A percentile compares a stretch with the other conserved stretches of the same genome.
Evolutionary conservation across 2,113 vertebrate genomes (phyloP).

Genomic region (Rana temporaria): DNA sequence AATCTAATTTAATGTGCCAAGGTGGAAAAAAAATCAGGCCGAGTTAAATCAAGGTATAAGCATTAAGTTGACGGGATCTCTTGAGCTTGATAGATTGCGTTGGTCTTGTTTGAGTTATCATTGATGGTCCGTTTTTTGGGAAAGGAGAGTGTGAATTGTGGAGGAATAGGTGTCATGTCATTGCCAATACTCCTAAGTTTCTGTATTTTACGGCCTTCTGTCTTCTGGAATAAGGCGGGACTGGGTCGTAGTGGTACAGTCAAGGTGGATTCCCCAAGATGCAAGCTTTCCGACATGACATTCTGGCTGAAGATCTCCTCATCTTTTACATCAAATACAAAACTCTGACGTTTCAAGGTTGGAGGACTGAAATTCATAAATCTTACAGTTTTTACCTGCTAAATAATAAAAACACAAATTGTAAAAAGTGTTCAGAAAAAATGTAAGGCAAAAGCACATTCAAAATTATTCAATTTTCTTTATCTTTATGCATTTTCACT

Average conservation of each 20-base stretch:
- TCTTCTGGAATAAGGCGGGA: slow-evolving; percentile 76
- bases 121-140: slow-evolving; percentile 72
- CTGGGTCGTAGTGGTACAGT: slow-evolving; percentile 76
- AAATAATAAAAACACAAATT: slow-evolving; percentile 50
- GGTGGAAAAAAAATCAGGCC: slow-evolving; percentile 12
- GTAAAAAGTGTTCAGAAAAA: too few relatives aligned
- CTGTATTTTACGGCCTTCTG: slow-evolving; percentile 76
- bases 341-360: slow-evolving; percentile 72
- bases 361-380: slow-evolving; percentile 84
- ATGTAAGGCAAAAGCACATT: too few relatives aligned
- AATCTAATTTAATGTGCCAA: slow-evolving; percentile 42
- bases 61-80: slow-evolving; percentile 36
- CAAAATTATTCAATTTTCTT: too few relatives aligned
- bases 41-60: slow-evolving; percentile 30
- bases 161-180: slow-evolving; percentile 63
- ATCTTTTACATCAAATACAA: slow-evolving; percentile 63
- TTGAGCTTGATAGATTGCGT: slow-evolving; percentile 58
- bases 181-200: slow-evolving; percentile 69
- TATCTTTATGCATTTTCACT: too few relatives aligned
- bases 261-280: slow-evolving; percentile 69
- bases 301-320: slow-evolving; percentile 60
- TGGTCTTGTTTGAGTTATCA: slow-evolving; percentile 52
- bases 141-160: slow-evolving; percentile 64
- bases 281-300: slow-evolving; percentile 70
- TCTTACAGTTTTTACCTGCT: slow-evolving; percentile 92